A percentile compares a stretch with the other conserved stretches of the same genome.
Evolutionary conservation across 2,888 invertebrate genomes (phyloP).

Genomic region (Nyleta sp.): DNA sequence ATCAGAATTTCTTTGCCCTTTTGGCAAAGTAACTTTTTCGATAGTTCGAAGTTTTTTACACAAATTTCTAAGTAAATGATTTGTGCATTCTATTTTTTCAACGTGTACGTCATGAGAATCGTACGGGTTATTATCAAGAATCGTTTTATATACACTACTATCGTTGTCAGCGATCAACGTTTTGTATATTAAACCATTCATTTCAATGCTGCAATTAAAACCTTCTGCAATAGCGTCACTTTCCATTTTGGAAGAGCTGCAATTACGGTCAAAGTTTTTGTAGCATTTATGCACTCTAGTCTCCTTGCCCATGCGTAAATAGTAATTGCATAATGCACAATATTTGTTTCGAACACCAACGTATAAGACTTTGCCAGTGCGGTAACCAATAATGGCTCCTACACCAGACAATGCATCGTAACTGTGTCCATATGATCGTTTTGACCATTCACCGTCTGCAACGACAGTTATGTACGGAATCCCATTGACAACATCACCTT

Average conservation of each 20-base stretch:
- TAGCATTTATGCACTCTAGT: slow-evolving; percentile 15
- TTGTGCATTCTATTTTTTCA: slow-evolving; percentile 68
- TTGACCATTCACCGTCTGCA: slow-evolving; percentile 9
- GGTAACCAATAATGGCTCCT: neutral
- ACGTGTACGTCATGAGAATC: slow-evolving; percentile 17
- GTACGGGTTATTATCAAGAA: slow-evolving; percentile 35
- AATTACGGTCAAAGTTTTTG: slow-evolving; percentile 69
- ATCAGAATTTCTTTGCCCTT: slow-evolving; percentile 7
- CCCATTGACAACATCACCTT: neutral
- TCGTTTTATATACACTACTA: slow-evolving; percentile 41
- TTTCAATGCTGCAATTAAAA: slow-evolving; percentile 63
- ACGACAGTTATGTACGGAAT: slow-evolving; percentile 8
- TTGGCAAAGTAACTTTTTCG: neutral
- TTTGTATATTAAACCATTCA: slow-evolving; percentile 47
- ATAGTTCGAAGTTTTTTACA: slow-evolving; percentile 42
- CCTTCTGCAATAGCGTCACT: slow-evolving; percentile 64
- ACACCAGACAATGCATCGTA: neutral
- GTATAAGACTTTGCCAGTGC: neutral
- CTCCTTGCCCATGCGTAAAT: neutral
- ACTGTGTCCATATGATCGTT: slow-evolving; percentile 3
- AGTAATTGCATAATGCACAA: neutral
- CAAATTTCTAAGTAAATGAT: slow-evolving; percentile 70
- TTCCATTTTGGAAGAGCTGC: slow-evolving; percentile 72
- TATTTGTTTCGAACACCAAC: slow-evolving; percentile 3
- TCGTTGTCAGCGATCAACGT: slow-evolving; percentile 49